Evolutionary conservation across 2,888 invertebrate species (phyloP).

Genomic region (Aleiodes testaceus): DNA sequence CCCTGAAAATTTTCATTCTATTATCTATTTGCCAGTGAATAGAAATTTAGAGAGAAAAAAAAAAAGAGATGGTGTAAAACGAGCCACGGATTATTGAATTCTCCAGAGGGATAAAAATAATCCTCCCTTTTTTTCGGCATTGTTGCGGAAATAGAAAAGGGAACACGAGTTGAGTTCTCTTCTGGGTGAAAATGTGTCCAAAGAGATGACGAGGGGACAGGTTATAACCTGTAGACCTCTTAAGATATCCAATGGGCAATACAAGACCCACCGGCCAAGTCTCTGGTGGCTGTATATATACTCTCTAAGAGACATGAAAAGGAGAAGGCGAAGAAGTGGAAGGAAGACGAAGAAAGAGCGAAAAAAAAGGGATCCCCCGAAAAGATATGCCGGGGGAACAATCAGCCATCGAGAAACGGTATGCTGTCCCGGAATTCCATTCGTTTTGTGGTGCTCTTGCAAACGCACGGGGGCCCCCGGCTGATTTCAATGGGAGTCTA

Average conservation of each 20-base stretch:
- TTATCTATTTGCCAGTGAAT: conserved; percentile 11
- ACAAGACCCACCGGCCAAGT: conserved; percentile 12
- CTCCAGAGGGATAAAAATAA: conserved; percentile 32
- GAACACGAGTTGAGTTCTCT: neutral
- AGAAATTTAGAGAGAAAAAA: neutral
- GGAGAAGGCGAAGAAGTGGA: conserved; percentile 26
- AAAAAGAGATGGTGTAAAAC: conserved; percentile 30
- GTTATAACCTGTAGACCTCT: conserved; percentile 20
- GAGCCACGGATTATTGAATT: conserved; percentile 36
- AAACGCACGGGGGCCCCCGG: conserved; percentile 52
- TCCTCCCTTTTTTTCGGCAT: conserved; percentile 17
- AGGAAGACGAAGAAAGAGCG: conserved; percentile 24
- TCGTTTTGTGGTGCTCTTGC: conserved; percentile 52
- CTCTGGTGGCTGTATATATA: neutral
- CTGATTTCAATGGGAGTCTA: conserved; percentile 46
- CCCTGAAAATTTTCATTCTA: conserved; percentile 9
- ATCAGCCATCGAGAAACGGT: conserved; percentile 47
- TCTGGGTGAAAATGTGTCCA: conserved; percentile 25
- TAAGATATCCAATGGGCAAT: conserved; percentile 17
- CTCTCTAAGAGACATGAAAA: neutral
- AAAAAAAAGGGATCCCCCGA: conserved; percentile 40
- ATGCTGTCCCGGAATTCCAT: conserved; percentile 55
- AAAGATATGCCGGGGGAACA: conserved; percentile 44
- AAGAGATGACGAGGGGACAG: conserved; percentile 22
- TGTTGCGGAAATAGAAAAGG: conserved; percentile 44